These are phyloP conservation scores for Montipora efflorescens DNA, from an alignment of 64 coral and sea anemone genomes.

Conservation along the genomic window DNA sequence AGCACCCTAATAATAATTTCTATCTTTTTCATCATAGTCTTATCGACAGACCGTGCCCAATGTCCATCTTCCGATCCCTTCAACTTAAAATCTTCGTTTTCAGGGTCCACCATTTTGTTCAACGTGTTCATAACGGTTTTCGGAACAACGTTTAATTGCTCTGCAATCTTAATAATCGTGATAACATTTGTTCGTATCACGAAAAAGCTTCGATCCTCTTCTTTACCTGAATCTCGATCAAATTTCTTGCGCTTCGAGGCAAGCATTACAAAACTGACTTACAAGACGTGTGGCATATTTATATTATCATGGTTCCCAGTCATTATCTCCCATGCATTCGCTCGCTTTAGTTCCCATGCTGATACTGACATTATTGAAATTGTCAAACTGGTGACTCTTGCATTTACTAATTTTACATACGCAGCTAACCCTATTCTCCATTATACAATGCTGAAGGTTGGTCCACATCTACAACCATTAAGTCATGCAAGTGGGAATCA, in stretches of 20 bases:
- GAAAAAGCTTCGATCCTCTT: neutral
- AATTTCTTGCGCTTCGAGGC: neutral
- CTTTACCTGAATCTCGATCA: neutral
- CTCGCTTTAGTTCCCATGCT: neutral
- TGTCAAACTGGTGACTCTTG: neutral
- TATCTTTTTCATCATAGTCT: neutral
- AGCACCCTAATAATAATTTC: neutral
- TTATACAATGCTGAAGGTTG: neutral
- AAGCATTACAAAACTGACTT: conserved; percentile 4
- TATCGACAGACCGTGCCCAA: neutral
- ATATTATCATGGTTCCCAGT: conserved; percentile 13
- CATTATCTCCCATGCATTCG: neutral
- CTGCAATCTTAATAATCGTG: neutral
- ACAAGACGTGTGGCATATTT: conserved; percentile 3
- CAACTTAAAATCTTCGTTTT: neutral
- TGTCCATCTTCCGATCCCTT: conserved; percentile 14
- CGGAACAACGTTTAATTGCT: neutral
- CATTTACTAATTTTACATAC: neutral
- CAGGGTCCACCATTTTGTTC: neutral
- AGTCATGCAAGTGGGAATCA: neutral
- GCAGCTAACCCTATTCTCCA: neutral
- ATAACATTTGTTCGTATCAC: neutral
- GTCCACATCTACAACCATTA: neutral
- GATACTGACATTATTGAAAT: neutral
- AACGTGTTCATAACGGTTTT: neutral